These are phyloP conservation scores for Poeciliopsis gracilis DNA, from an alignment of 2,797 vertebrate species.

Conservation along the genomic window DNA sequence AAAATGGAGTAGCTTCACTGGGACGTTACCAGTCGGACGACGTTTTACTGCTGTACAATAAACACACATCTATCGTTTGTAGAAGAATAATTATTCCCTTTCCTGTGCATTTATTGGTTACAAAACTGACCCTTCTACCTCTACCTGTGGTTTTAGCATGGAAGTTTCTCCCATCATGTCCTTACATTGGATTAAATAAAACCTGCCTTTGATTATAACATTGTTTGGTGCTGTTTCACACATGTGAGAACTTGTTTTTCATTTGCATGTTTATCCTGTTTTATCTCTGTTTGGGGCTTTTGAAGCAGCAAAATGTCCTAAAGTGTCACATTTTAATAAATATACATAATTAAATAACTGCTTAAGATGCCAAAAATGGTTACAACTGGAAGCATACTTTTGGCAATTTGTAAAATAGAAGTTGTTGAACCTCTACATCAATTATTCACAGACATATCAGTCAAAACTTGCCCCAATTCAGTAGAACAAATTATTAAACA, in stretches of 20 bases:
- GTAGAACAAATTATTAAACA: neutral
- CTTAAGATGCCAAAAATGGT: neutral
- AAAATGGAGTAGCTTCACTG: constrained; percentile 33
- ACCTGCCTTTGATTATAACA: constrained; percentile 58
- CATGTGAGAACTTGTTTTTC: neutral
- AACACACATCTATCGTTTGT: constrained; percentile 44
- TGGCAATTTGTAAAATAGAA: neutral
- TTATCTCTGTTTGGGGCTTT: neutral
- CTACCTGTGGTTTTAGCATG: constrained; percentile 65
- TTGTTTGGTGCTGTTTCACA: constrained; percentile 42
- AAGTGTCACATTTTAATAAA: neutral
- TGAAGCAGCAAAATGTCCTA: neutral
- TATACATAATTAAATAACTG: neutral
- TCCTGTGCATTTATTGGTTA: constrained; percentile 34
- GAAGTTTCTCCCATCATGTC: constrained; percentile 57
- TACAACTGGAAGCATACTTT: neutral
- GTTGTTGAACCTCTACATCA: neutral
- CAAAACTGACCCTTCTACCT: constrained; percentile 60
- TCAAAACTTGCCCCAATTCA: neutral
- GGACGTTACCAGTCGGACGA: constrained; percentile 39
- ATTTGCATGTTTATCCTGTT: neutral
- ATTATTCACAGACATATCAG: no score
- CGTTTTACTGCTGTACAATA: constrained; percentile 56
- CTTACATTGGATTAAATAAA: constrained; percentile 66
- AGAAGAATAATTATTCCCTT: constrained; percentile 13